phyloP scores from a whole-genome alignment of 2,797 vertebrate genomes.

The Sebastes cheni region DNA sequence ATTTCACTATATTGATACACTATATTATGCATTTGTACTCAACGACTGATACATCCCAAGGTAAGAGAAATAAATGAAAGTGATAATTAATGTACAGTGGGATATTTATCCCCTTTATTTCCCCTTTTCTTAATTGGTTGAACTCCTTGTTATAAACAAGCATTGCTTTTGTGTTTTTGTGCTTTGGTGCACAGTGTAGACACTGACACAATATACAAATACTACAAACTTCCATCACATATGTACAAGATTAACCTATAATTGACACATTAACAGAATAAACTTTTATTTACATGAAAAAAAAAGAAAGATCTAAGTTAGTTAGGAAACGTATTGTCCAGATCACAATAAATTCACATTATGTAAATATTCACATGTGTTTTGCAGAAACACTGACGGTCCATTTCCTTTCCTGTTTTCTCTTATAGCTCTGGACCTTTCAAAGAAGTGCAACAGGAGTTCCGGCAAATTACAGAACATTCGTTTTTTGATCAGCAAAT shows the following conservation, averaged over 20 bases:
- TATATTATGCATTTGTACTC: neutral
- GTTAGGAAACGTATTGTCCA: neutral
- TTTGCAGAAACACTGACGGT: neutral
- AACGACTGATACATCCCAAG: neutral
- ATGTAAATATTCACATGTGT: neutral
- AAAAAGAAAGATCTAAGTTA: neutral
- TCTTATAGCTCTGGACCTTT: neutral
- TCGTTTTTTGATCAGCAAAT: conserved; percentile 71
- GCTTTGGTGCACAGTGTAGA: neutral
- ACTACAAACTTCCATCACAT: neutral
- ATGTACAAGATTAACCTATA: neutral
- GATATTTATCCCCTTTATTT: neutral
- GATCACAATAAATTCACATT: neutral
- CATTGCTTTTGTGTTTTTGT: neutral
- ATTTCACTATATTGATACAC: neutral
- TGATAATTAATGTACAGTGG: neutral
- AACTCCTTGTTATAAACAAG: neutral
- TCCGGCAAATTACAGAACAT: conserved; percentile 65
- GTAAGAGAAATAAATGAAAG: neutral
- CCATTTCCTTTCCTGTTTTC: neutral
- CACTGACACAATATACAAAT: neutral
- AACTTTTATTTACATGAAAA: neutral
- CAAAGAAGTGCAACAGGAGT: conserved; percentile 51
- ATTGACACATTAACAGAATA: neutral
- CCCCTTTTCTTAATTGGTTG: neutral